Conservation (phyloP, 2,888 invertebrate genomes). For the Ptychoptera albimana region DNA sequence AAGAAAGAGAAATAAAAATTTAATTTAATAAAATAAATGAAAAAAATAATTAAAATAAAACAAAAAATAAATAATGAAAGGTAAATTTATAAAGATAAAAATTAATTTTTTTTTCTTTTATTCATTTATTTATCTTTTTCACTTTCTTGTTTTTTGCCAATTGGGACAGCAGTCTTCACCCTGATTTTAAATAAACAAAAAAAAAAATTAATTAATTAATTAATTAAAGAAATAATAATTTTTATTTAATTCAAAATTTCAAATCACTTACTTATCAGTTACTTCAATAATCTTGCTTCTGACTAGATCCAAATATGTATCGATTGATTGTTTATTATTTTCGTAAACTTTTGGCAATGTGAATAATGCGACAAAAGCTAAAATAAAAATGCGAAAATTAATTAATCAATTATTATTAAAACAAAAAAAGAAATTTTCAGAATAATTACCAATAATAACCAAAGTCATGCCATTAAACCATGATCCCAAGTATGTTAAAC, state of each 20-base stretch:
- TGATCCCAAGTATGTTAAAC: slow-evolving; percentile 91
- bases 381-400: slow-evolving; percentile 20
- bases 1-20: neutral
- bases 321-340: slow-evolving; percentile 85
- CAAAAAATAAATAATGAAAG: neutral
- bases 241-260: neutral
- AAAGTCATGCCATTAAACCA: slow-evolving; percentile 99
- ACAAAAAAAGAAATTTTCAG: neutral
- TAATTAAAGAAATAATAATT: slow-evolving; percentile 2
- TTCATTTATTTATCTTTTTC: slow-evolving; percentile 63
- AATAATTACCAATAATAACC: slow-evolving; percentile 69
- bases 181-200: slow-evolving; percentile 36
- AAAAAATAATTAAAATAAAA: neutral
- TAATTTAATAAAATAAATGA: too few relatives aligned
- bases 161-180: slow-evolving; percentile 74
- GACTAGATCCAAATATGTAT: slow-evolving; percentile 77
- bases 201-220: slow-evolving; percentile 10
- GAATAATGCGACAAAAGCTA: slow-evolving; percentile 85
- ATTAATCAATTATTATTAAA: slow-evolving; percentile 4
- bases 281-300: slow-evolving; percentile 78
- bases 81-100: neutral
- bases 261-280: slow-evolving; percentile 60
- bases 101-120: neutral
- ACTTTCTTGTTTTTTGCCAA: slow-evolving; percentile 72
- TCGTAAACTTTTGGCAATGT: slow-evolving; percentile 93